These are phyloP conservation scores for Pogonophryne albipinna DNA, from an alignment of 2,797 vertebrate genomes.

Conservation along the genomic window DNA sequence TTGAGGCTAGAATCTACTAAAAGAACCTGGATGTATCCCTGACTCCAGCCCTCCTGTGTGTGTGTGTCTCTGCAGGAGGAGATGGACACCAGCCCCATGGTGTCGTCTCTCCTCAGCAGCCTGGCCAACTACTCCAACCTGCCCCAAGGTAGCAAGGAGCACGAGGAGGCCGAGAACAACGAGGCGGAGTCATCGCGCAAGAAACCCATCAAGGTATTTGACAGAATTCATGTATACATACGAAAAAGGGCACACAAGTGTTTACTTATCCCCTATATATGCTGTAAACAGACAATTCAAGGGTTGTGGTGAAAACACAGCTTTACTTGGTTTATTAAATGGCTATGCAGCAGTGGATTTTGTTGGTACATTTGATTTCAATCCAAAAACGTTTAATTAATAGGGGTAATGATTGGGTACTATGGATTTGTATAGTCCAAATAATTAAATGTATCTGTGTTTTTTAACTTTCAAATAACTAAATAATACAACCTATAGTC, in stretches of 20 bases:
- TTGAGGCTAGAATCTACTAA: background rate
- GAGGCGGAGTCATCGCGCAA: slow-evolving; percentile 81
- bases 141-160: slow-evolving; percentile 94
- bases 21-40: background rate
- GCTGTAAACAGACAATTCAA: no score
- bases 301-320: background rate
- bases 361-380: background rate
- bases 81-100: slow-evolving; percentile 98
- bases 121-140: slow-evolving; percentile 98
- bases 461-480: no score
- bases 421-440: no score
- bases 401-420: background rate
- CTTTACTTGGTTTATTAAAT: background rate
- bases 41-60: slow-evolving; percentile 15
- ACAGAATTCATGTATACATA: no score
- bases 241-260: background rate
- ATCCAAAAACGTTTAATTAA: background rate
- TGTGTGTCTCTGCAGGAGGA: slow-evolving; percentile 87
- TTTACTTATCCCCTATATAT: no score
- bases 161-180: slow-evolving; percentile 95
- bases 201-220: slow-evolving; percentile 82
- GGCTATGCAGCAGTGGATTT: background rate
- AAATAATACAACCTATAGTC: no score
- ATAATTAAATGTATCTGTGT: background rate
- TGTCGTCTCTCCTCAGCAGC: slow-evolving; percentile 94